A percentile compares a stretch with the other conserved stretches of the same genome.
Conservation (phyloP, 2,797 vertebrate genomes). For the Momotus momota region DNA sequence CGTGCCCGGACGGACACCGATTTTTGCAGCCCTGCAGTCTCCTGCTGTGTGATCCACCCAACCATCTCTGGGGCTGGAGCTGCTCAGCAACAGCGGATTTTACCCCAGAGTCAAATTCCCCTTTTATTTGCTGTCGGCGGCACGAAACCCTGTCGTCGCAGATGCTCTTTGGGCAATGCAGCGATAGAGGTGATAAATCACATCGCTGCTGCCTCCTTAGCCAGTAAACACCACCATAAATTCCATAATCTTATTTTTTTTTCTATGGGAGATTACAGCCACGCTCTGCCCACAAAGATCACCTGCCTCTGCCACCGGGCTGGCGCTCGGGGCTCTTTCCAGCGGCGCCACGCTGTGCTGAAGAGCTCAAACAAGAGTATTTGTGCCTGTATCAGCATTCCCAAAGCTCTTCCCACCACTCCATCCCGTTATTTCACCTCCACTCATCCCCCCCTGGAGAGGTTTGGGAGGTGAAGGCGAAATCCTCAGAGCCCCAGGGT, state of each 20-base stretch:
- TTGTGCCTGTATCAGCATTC: background rate
- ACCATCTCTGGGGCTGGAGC: rapidly evolving
- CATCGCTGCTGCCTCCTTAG: background rate
- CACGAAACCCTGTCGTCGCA: background rate
- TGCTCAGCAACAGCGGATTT: background rate
- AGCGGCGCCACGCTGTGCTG: rapidly evolving
- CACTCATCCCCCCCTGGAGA: rapidly evolving
- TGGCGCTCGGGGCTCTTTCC: background rate
- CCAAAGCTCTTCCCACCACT: background rate
- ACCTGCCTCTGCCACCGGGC: background rate
- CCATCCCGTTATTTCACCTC: background rate
- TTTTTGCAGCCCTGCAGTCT: background rate
- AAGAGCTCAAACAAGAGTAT: background rate
- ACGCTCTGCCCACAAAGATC: background rate
- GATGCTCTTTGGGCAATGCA: background rate
- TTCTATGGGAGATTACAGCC: background rate
- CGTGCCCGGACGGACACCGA: background rate
- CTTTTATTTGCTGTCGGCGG: background rate
- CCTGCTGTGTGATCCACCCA: background rate
- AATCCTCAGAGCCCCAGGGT: background rate
- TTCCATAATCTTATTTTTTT: rapidly evolving
- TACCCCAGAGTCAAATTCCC: background rate
- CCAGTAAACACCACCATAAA: background rate
- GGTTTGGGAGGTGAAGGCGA: background rate
- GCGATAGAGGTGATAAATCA: background rate